Evolutionary conservation across 2,888 invertebrate species (phyloP).

Genomic region (Ametastegia equiseti): DNA sequence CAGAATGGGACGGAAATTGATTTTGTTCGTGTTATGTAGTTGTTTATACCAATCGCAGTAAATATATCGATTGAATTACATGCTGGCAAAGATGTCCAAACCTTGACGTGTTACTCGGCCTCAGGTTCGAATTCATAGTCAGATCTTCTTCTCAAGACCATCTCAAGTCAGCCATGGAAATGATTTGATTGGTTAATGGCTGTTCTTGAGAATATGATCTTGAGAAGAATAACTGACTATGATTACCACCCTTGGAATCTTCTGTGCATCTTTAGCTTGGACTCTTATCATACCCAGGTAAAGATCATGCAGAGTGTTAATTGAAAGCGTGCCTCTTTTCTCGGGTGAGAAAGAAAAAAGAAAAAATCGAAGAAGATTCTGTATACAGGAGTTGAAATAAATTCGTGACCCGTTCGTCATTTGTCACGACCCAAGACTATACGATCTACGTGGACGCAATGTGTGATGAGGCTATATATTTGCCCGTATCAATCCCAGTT

Average conservation of each 20-base stretch:
- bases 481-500: slow-evolving; percentile 21
- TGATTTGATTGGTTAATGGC: no score
- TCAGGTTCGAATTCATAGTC: no score
- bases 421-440: slow-evolving; percentile 34
- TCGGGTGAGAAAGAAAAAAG: no score
- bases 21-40: not conserved
- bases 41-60: not conserved
- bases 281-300: no score
- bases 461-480: slow-evolving; percentile 34
- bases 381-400: not conserved
- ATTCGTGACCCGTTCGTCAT: slow-evolving; percentile 37
- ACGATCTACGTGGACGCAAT: slow-evolving; percentile 43
- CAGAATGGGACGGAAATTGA: not conserved
- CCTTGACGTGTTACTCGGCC: not conserved
- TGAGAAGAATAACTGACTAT: no score
- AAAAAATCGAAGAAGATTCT: not conserved
- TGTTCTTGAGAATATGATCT: no score
- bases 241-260: no score
- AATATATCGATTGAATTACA: not conserved
- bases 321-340: slow-evolving; percentile 18
- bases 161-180: no score
- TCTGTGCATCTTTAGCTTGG: no score
- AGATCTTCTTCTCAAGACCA: no score
- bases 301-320: not conserved
- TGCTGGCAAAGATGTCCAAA: not conserved